phyloP scores from a whole-genome alignment of 2,888 invertebrate species.

The Deilephila elpenor region DNA sequence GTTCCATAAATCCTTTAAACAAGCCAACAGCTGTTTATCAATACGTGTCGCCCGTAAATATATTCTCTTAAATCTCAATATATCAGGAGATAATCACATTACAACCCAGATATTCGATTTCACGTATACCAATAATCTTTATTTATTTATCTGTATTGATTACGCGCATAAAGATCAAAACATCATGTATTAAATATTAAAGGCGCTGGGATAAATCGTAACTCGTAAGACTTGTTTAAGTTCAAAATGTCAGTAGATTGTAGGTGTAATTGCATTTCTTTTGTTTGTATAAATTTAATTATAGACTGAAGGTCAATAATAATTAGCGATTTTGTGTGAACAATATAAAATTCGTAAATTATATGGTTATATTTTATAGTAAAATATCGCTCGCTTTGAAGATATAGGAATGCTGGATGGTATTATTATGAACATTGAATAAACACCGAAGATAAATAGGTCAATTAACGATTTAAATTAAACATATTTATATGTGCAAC shows the following conservation, averaged over 20 bases:
- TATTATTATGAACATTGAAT: too few species aligned
- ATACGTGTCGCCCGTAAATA: not conserved
- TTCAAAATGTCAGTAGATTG: conserved; percentile 11
- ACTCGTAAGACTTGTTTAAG: not conserved
- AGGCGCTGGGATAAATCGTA: not conserved
- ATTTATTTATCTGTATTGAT: conserved; percentile 9
- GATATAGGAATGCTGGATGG: too few species aligned
- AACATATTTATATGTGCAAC: too few species aligned
- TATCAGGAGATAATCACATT: not conserved
- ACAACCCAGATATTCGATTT: not conserved
- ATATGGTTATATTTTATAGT: too few species aligned
- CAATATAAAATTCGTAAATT: too few species aligned
- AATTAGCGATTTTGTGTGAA: too few species aligned
- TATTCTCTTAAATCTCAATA: not conserved
- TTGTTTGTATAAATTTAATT: not conserved
- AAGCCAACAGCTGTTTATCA: not conserved
- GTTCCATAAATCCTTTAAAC: not conserved
- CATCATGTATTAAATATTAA: not conserved
- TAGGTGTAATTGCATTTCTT: not conserved
- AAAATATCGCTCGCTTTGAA: too few species aligned
- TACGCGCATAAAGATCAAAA: conserved; percentile 5
- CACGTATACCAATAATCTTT: not conserved
- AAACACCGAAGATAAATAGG: too few species aligned
- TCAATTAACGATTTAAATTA: too few species aligned
- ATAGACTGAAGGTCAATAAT: too few species aligned